These are phyloP conservation scores for Cerceris ruficornis DNA, from an alignment of 2,888 invertebrate species.

Conservation along the genomic window DNA sequence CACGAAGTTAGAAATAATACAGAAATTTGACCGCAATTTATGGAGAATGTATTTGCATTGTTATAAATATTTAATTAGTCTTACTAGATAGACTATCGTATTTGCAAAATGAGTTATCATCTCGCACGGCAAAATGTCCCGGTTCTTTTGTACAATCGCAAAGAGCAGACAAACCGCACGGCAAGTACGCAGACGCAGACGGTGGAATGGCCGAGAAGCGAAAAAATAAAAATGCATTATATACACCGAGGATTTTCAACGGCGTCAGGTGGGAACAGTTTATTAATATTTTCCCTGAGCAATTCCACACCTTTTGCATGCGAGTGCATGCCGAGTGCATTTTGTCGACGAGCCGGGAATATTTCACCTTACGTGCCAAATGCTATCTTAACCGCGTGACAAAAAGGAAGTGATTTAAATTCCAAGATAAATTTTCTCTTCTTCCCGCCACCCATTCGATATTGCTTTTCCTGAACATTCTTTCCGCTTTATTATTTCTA, in stretches of 20 bases:
- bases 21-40: too few relatives aligned
- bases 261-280: background rate
- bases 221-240: conserved; percentile 20
- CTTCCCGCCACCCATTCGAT: background rate
- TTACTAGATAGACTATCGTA: too few relatives aligned
- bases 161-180: background rate
- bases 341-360: conserved; percentile 13
- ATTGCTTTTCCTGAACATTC: background rate
- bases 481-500: background rate
- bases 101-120: too few relatives aligned
- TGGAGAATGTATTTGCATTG: too few relatives aligned
- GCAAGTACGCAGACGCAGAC: too few relatives aligned
- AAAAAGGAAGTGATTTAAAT: background rate
- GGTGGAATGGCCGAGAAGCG: background rate
- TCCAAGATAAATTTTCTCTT: background rate
- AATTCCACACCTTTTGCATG: conserved; percentile 8
- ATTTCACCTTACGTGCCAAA: conserved; percentile 6
- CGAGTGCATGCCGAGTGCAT: conserved; percentile 10
- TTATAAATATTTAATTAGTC: too few relatives aligned
- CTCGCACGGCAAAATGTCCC: too few relatives aligned
- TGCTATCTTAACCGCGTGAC: conserved; percentile 7
- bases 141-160: too few relatives aligned
- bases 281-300: conserved; percentile 30
- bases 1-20: too few relatives aligned
- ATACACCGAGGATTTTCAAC: conserved; percentile 18